Conservation (phyloP, 2,888 invertebrate species). For the Formica aserva region DNA sequence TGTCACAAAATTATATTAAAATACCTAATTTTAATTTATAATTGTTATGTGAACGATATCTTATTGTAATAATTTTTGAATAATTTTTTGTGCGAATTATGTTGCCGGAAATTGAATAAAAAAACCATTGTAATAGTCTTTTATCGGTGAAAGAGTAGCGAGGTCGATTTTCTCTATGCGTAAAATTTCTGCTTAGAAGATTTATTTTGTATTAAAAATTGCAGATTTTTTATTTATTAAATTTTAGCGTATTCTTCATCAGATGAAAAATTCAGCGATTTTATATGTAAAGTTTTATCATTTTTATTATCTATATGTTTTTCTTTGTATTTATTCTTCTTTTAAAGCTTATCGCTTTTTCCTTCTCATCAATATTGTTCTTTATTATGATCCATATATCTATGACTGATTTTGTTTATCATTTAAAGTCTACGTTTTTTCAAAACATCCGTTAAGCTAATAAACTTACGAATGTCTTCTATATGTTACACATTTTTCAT, state of each 20-base stretch:
- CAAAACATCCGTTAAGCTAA: neutral
- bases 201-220: neutral
- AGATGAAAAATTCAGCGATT: neutral
- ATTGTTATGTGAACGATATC: neutral
- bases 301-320: neutral
- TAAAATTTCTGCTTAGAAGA: neutral
- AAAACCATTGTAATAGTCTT: neutral
- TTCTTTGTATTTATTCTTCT: neutral
- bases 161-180: neutral
- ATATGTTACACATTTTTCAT: neutral
- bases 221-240: neutral
- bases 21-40: neutral
- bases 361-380: neutral
- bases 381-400: neutral
- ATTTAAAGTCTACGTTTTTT: neutral
- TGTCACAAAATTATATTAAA: neutral
- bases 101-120: neutral
- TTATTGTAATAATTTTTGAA: neutral
- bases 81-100: neutral
- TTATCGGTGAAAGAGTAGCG: neutral
- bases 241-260: neutral
- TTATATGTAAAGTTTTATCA: neutral
- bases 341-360: neutral
- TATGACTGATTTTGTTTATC: neutral
- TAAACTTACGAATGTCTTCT: constrained; percentile 2